A percentile compares a stretch with the other conserved stretches of the same genome.
Conservation (phyloP, 2,888 invertebrate genomes). For the Chrysopilus asiliformis region DNA sequence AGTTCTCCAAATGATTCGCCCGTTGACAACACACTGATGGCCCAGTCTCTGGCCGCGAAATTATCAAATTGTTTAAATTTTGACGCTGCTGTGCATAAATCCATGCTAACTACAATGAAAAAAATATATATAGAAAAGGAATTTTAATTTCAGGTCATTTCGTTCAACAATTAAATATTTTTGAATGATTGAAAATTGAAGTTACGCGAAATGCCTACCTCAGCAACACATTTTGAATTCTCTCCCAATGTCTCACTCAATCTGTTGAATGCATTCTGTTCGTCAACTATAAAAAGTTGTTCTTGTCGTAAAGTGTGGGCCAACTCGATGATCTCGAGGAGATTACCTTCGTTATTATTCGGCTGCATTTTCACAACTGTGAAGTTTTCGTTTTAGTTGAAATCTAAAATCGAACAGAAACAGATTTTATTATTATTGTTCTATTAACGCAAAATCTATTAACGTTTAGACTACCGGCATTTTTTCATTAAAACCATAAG, state of each 20-base stretch:
- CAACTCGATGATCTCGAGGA: slow-evolving; percentile 35
- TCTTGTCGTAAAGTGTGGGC: slow-evolving; percentile 44
- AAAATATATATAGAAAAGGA: too few relatives aligned
- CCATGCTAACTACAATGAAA: slow-evolving; percentile 57
- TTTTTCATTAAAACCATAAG: too few relatives aligned
- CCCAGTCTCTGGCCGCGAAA: slow-evolving; percentile 60
- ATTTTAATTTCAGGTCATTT: background rate
- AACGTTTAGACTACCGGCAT: too few relatives aligned
- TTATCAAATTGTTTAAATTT: slow-evolving; percentile 61
- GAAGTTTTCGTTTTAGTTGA: background rate
- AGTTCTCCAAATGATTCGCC: slow-evolving; percentile 47
- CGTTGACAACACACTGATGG: slow-evolving; percentile 64
- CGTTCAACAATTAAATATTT: background rate
- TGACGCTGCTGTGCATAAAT: slow-evolving; percentile 75
- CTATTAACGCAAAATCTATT: too few relatives aligned
- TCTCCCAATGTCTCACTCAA: slow-evolving; percentile 58
- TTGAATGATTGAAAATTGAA: background rate
- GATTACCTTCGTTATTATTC: slow-evolving; percentile 28
- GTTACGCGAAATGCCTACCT: slow-evolving; percentile 19
- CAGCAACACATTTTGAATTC: slow-evolving; percentile 41
- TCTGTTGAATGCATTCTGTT: slow-evolving; percentile 65
- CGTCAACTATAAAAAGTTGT: slow-evolving; percentile 73
- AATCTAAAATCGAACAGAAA: too few relatives aligned
- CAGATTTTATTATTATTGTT: too few relatives aligned
- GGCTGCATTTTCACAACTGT: slow-evolving; percentile 31